Evolutionary conservation across 2,888 invertebrate genomes (phyloP).

Genomic region (Apamea crenata): DNA sequence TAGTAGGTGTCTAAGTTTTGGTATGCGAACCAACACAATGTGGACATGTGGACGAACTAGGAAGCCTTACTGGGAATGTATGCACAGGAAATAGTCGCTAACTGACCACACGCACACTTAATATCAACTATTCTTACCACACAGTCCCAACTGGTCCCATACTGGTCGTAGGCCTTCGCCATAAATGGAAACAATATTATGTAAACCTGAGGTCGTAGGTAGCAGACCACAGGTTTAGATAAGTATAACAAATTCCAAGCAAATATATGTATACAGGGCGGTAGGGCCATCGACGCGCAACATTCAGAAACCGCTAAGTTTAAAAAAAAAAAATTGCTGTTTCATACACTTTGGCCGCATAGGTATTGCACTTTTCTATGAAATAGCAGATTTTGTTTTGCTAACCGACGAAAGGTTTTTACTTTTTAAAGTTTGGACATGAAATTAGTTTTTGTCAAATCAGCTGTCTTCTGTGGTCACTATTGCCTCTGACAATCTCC

Average conservation of each 20-base stretch:
- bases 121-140: slow-evolving; percentile 16
- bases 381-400: not conserved
- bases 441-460: not conserved
- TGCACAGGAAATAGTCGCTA: slow-evolving; percentile 29
- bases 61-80: slow-evolving; percentile 6
- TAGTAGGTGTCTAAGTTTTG: not conserved
- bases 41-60: slow-evolving; percentile 10
- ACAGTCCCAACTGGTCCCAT: not conserved
- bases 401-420: not conserved
- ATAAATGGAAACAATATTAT: not conserved
- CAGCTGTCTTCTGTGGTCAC: too few relatives aligned
- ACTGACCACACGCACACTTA: slow-evolving; percentile 9
- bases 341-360: not conserved
- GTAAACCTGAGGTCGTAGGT: not conserved
- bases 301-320: not conserved
- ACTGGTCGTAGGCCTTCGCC: not conserved
- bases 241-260: not conserved
- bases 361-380: not conserved
- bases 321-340: not conserved
- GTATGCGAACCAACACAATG: slow-evolving; percentile 32
- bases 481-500: not conserved
- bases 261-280: not conserved
- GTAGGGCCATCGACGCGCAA: rapidly evolving
- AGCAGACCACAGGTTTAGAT: not conserved
- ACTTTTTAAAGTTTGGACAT: too few relatives aligned